Conservation (phyloP, 2,888 invertebrate genomes). For the Apotomis betuletana region DNA sequence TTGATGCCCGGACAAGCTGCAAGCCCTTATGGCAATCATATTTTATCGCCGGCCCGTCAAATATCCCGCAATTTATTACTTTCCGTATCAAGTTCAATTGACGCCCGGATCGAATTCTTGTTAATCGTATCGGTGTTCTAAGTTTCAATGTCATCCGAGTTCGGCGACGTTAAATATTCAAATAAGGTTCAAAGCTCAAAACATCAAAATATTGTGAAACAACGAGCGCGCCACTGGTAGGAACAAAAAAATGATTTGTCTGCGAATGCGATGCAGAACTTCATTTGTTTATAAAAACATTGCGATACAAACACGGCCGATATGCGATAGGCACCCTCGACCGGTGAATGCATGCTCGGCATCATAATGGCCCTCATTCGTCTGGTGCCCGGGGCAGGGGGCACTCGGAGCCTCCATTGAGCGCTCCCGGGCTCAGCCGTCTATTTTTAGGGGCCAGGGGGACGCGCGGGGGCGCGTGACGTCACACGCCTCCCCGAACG, state of each 20-base stretch:
- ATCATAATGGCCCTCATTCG: constrained; percentile 47
- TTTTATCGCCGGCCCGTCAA: constrained; percentile 27
- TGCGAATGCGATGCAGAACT: constrained; percentile 21
- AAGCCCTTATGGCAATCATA: constrained; percentile 34
- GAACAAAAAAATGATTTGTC: background rate
- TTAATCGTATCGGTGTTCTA: background rate
- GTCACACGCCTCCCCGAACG: constrained; percentile 57
- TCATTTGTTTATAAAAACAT: constrained; percentile 38
- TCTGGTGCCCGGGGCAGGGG: constrained; percentile 46
- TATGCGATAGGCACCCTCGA: constrained; percentile 22
- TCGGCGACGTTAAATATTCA: constrained; percentile 11
- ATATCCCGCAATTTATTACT: constrained; percentile 14
- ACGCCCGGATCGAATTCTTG: constrained; percentile 4
- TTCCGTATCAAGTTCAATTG: constrained; percentile 20
- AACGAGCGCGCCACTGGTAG: background rate
- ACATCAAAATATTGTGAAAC: constrained; percentile 4
- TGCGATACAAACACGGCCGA: constrained; percentile 38
- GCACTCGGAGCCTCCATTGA: constrained; percentile 66
- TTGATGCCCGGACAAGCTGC: constrained; percentile 36
- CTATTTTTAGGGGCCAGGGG: constrained; percentile 76
- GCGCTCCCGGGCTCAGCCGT: constrained; percentile 71
- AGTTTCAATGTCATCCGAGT: constrained; percentile 15
- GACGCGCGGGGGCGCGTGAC: constrained; percentile 57
- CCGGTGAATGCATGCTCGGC: constrained; percentile 36
- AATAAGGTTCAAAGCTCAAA: constrained; percentile 18